phyloP scores from a whole-genome alignment of 2,797 vertebrate species.

The Urocyon cinereoargenteus region DNA sequence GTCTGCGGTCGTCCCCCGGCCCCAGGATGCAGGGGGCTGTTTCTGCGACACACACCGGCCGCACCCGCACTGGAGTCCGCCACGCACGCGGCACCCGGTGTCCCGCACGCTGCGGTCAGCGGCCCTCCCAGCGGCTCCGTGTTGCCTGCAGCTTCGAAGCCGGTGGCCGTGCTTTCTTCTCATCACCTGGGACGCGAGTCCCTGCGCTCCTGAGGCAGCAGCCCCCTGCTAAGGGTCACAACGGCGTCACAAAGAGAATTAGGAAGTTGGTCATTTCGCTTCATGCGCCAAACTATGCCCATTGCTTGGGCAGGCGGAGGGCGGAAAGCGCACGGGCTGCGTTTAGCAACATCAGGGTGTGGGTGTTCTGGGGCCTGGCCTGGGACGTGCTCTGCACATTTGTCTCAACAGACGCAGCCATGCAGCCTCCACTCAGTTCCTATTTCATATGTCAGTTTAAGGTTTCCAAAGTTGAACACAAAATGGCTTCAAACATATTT shows the following conservation, averaged over 20 bases:
- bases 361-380: neutral
- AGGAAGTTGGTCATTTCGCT: conserved; percentile 15
- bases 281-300: neutral
- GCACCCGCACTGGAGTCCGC: neutral
- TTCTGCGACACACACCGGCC: neutral
- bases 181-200: neutral
- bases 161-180: neutral
- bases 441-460: neutral
- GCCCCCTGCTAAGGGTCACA: neutral
- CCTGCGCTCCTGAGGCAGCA: neutral
- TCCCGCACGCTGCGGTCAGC: no score
- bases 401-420: neutral
- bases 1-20: neutral
- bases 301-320: neutral
- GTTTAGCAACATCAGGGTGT: neutral
- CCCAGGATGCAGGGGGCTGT: neutral
- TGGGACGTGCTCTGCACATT: neutral
- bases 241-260: neutral
- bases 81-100: no score
- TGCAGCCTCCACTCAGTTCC: neutral
- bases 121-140: neutral
- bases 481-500: conserved; percentile 41
- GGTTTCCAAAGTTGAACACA: neutral
- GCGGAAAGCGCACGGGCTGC: neutral
- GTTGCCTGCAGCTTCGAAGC: neutral